Percentiles rank a stretch among this genome's conserved stretches.
Conservation (phyloP, 2,113 vertebrate genomes). For the Siniperca chuatsi region DNA sequence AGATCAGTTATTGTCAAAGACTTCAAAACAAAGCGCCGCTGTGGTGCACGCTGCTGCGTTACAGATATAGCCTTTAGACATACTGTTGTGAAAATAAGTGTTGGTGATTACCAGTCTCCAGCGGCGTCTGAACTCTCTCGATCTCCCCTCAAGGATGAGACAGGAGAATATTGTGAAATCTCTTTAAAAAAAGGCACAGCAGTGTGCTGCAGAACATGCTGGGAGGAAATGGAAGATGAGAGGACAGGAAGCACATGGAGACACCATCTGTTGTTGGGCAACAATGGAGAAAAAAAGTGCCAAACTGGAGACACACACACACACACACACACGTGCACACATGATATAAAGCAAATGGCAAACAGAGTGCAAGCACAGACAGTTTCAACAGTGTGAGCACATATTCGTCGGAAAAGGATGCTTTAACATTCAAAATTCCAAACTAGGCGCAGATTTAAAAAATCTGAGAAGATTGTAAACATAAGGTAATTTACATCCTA, state of each 20-base stretch:
- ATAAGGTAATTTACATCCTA: no score
- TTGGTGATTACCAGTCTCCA: constrained; percentile 25
- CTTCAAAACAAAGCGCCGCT: neutral
- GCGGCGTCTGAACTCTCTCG: neutral
- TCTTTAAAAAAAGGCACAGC: constrained; percentile 39
- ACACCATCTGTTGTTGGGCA: constrained; percentile 76
- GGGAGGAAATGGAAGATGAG: constrained; percentile 63
- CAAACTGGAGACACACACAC: constrained; percentile 27
- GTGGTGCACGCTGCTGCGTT: neutral
- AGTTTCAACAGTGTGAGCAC: neutral
- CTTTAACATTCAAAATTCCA: no score
- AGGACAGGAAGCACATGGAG: constrained; percentile 71
- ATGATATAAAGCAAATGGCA: constrained; percentile 17
- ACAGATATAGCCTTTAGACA: constrained; percentile 14
- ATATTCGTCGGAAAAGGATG: neutral
- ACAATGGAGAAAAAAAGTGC: constrained; percentile 39
- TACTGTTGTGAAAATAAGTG: constrained; percentile 35
- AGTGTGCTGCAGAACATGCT: constrained; percentile 34
- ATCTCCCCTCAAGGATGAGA: constrained; percentile 14
- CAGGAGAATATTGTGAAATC: constrained; percentile 34
- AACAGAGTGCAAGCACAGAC: constrained; percentile 1
- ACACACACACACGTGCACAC: constrained; percentile 12
- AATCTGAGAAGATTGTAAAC: no score
- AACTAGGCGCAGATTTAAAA: no score
- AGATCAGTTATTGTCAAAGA: neutral